Evolutionary conservation across 2,113 vertebrate species (phyloP), one percentile per base, ranked within the genome.

Genomic region (Sclerurus mexicanus): DNA sequence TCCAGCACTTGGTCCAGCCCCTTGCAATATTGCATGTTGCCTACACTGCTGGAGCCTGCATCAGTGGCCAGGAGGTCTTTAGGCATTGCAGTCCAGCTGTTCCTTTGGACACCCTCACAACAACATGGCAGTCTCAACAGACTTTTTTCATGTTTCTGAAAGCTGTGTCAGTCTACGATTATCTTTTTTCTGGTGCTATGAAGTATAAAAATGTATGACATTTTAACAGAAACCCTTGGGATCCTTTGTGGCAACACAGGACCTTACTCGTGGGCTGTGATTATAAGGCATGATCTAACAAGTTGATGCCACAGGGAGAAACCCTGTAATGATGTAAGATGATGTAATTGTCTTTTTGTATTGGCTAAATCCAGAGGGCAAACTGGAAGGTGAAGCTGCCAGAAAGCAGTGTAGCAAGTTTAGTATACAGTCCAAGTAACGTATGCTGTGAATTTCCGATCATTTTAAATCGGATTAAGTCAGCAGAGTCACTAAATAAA

Each of bases 1-100:
- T 64, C 28, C 47, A 83, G 52, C 0, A 2, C 28, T 50, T 17
- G 17, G n/a, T 49, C 31, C 31, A 83, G 46, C 12, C 39, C 31
- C n/a, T 68, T n/a, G 13, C n/a, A 60, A 47, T 60, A 37, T 49
- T 58, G 27, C 4, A 12, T 6, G 3, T 44, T 72, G 47, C 22
- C 50, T 52, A 39, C 17, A 0, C 24, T n/a, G 33, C 39, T 0
- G 0, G 30, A 52, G 28, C 0, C 0, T 40, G 58, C 17, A n/a
- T 20, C 30, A 25, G 71, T 37, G 9, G 6, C 16, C 68, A 12
- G 10, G 30, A 78, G 55, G 25, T 77, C 33, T 25, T 69, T 33
- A 49, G 31, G 15, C 20, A 28, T n/a, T 58, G 68, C 33, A n/a
- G 47, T 62, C 47, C 73, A 84, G 33, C 25, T 72, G 20, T 42